These are phyloP conservation scores for Idaea straminata DNA, from an alignment of 2,888 invertebrate species.

Conservation along the genomic window DNA sequence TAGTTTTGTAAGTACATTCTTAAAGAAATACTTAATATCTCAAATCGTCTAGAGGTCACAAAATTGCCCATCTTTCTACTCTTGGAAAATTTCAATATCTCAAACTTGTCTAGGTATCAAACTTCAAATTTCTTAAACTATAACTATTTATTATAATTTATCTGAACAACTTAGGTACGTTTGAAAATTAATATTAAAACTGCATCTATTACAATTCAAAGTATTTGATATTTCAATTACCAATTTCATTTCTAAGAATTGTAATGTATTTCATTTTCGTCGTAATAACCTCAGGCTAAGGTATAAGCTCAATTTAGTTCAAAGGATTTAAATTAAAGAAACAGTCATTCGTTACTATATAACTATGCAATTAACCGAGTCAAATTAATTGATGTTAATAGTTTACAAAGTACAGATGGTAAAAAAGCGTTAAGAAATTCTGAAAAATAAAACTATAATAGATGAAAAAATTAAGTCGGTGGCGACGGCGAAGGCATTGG, in stretches of 20 bases:
- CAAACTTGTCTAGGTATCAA: too few species aligned
- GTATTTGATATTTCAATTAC: not conserved
- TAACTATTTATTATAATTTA: too few species aligned
- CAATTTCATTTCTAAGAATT: not conserved
- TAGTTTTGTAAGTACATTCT: too few species aligned
- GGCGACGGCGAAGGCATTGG: too few species aligned
- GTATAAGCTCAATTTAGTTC: constrained; percentile 14
- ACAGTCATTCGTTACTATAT: constrained; percentile 6
- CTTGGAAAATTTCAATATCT: too few species aligned
- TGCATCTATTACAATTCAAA: not conserved
- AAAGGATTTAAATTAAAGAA: constrained; percentile 4
- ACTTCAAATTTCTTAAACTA: too few species aligned
- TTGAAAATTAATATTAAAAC: not conserved
- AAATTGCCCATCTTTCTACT: too few species aligned
- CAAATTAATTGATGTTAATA: constrained; percentile 11
- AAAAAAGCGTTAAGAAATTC: not conserved
- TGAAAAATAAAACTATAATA: too few species aligned
- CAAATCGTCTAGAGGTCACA: too few species aligned
- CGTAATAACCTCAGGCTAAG: constrained; percentile 7
- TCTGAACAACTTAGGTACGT: not conserved
- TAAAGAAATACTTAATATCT: too few species aligned
- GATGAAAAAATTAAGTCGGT: too few species aligned
- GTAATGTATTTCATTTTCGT: constrained; percentile 4
- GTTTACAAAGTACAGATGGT: not conserved
- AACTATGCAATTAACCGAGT: constrained; percentile 13